Evolutionary conservation across 2,797 vertebrate genomes (phyloP), one percentile per base, ranked within the genome.

Genomic region (Gymnopithys bicolor): DNA sequence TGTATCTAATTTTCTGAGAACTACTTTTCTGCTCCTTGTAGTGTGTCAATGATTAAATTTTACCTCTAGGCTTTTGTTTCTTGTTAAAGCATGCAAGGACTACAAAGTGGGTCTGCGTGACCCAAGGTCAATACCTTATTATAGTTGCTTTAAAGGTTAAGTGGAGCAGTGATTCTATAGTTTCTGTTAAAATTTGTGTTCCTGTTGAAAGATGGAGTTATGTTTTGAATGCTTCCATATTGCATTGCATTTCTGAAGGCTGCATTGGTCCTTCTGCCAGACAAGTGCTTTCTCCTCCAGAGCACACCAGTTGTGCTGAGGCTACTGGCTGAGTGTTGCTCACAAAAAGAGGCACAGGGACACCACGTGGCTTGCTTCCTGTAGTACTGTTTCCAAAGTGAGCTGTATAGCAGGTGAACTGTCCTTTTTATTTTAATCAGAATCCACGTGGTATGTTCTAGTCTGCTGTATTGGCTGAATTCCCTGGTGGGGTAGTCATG

Each of bases 191-290:
- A 32, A 13, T 74, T 58, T 27, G 70, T 15, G 18, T 59, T 1
- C 19, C 7, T 7, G 6, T 30, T 60, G 37, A 78, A 78, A 59
- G 9, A 5, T 23, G 8, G 10, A 16, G 14, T 69, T 73, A 41
- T 7, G 9, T 13, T 35, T 46, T 41, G 32, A 73, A 11, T 52
- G 13, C 3, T 70, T 77, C 23, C 4, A 5, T 30, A 2, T 48
- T 9, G 24, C 3, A 16, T 12, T 75, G 7, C 0, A 0, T 37
- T 68, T 48, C 33, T n/a, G 19, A 51, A 76, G 15, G 17, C 19
- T n/a, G 10, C 32, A 2, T 27, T 11, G 18, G 5, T 73, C 39
- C 22, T 80, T 62, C 7, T 70, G 41, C 43, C 51, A 35, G 76
- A 37, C 3, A 37, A 68, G 16, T 25, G 5, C 1, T 37, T 84